Conservation (phyloP, 92 coral and sea anemone species). For the Umimayanthus chanpuru region DNA sequence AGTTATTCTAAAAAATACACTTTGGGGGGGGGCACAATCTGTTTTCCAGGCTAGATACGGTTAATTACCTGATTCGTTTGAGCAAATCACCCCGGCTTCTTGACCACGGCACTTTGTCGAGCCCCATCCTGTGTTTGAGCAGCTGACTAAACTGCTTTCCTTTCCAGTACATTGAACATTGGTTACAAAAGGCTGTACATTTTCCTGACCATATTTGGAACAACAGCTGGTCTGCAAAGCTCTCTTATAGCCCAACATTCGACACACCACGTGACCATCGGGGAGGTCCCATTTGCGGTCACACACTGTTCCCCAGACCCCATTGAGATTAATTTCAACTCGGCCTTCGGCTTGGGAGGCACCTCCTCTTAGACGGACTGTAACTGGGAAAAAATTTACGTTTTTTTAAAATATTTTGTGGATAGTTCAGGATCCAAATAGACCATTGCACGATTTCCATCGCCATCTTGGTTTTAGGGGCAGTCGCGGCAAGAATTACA, state of each 20-base stretch:
- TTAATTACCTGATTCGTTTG: neutral
- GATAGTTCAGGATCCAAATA: too few relatives aligned
- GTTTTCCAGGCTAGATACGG: too few relatives aligned
- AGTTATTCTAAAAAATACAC: too few relatives aligned
- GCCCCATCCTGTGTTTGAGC: neutral
- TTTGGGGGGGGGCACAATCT: too few relatives aligned
- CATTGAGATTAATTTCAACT: neutral
- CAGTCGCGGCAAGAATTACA: too few relatives aligned
- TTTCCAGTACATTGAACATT: neutral
- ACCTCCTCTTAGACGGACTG: neutral
- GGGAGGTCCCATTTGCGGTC: neutral
- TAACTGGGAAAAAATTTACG: neutral
- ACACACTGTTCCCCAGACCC: constrained; percentile 28
- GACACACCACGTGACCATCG: constrained; percentile 25
- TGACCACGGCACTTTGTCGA: neutral
- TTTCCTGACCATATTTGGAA: constrained; percentile 1
- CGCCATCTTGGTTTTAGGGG: too few relatives aligned
- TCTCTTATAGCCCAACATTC: constrained; percentile 6
- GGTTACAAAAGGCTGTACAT: neutral
- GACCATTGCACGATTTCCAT: too few relatives aligned
- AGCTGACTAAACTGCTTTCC: neutral
- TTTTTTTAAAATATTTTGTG: too few relatives aligned
- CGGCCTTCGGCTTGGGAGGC: constrained; percentile 7
- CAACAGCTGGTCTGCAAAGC: constrained; percentile 24
- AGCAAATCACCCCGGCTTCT: constrained; percentile 4